Evolutionary conservation across 2,888 invertebrate genomes (phyloP), one percentile per base, ranked within the genome.

Genomic region (Lepidochrysops patricia): DNA sequence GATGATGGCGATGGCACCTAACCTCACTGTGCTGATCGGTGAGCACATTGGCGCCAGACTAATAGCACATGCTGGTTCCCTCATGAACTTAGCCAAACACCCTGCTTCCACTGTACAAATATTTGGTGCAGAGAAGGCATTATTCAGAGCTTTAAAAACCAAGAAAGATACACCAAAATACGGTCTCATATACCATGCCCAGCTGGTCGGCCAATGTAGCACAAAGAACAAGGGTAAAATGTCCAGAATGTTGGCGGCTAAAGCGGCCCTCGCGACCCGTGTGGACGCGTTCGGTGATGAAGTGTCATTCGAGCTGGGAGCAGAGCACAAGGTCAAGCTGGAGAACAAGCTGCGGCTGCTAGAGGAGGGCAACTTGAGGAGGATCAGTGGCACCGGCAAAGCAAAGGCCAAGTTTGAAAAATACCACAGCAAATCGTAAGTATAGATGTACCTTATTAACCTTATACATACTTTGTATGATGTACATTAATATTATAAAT

Each of bases 1-100:
- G 69, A 99, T 99, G 99, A 95, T 96, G 93, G 98, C 99, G 0
- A 96, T 99, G 91, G 99, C 99, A 0, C 99, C 99, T 0, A 99
- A 99, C 89, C 84, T 99, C 49, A 97, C 98, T 0, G 94, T 97
- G 25, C 87, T 99, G 23, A 96, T 99, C 0, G 99, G 99, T 5
- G 99, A 99, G 76, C 92, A 98, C 50, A 97, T 99, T 9, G 99
- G 99, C 12, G 99, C 99, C 3, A 91, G 99, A 58, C 90, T 99
- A 2, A 98, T 99, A 69, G 95, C 99, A 0, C 98, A 98, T 76
- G 97, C 99, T n/a, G 99, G 99, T 66, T 98, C 98, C 0, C 86
- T 99, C 27, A 94, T 98, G 73, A 98, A 97, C 83, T 90, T 99
- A 63, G 98, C 99, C 0, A 99, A 99, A 79, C 97, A 98, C 78